phyloP scores from a whole-genome alignment of 2,888 invertebrate species.

The Pammene aurita region DNA sequence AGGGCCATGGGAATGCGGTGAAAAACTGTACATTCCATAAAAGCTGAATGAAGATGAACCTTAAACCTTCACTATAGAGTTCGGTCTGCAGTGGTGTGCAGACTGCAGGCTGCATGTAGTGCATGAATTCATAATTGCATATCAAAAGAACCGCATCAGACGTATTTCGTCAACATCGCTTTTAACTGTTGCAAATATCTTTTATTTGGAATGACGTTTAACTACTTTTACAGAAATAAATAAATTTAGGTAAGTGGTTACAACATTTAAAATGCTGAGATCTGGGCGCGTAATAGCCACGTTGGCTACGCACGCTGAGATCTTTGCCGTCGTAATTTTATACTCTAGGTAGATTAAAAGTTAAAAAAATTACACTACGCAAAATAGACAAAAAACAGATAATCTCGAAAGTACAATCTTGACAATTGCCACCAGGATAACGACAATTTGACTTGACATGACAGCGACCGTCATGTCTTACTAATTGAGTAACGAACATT shows the following conservation, averaged over 20 bases:
- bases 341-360: too few species aligned
- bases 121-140: slow-evolving; percentile 29
- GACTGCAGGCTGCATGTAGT: slow-evolving; percentile 7
- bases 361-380: too few species aligned
- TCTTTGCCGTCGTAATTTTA: too few species aligned
- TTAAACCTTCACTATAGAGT: neutral
- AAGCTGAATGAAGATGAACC: neutral
- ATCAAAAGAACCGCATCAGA: slow-evolving; percentile 34
- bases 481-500: too few species aligned
- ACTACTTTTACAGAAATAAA: slow-evolving; percentile 21
- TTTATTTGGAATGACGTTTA: slow-evolving; percentile 23
- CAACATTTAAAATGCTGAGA: neutral
- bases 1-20: slow-evolving; percentile 18
- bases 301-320: too few species aligned
- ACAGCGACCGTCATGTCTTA: too few species aligned
- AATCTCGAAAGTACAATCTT: too few species aligned
- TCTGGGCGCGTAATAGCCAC: neutral
- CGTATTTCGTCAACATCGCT: slow-evolving; percentile 29
- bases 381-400: too few species aligned
- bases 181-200: slow-evolving; percentile 11
- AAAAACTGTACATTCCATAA: slow-evolving; percentile 19
- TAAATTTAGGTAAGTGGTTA: slow-evolving; percentile 7
- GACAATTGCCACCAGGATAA: too few species aligned
- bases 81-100: neutral
- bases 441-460: too few species aligned